Percentiles rank a stretch among this genome's conserved stretches.
Evolutionary conservation across 2,113 vertebrate genomes (phyloP).

Genomic region (Ceyx cyanopectus): DNA sequence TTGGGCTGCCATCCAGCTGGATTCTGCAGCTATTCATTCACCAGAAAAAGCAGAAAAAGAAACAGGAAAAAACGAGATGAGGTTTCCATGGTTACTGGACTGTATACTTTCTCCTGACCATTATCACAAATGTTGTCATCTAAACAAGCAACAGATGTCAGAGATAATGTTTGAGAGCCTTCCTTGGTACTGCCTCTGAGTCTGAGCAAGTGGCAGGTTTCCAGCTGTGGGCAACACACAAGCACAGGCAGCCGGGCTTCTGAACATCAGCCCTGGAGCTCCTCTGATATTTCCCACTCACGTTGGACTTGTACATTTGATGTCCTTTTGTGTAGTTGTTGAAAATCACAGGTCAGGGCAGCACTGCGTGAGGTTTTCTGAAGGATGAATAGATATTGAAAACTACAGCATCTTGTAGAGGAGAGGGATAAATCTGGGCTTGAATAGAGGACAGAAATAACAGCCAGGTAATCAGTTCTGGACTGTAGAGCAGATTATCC

Average conservation of each 20-base stretch:
- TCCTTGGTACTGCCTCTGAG: background rate
- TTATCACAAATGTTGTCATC: constrained; percentile 51
- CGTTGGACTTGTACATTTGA: background rate
- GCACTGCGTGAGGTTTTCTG: background rate
- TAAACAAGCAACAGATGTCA: constrained; percentile 73
- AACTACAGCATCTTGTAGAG: background rate
- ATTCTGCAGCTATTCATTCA: constrained; percentile 33
- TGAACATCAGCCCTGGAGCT: background rate
- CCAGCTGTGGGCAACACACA: background rate
- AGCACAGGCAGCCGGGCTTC: background rate
- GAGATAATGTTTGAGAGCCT: background rate
- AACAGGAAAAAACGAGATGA: constrained; percentile 61
- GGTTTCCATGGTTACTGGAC: constrained; percentile 70
- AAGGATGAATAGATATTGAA: background rate
- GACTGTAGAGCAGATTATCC: background rate
- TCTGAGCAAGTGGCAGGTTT: background rate
- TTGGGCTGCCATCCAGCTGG: constrained; percentile 45
- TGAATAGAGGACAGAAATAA: background rate
- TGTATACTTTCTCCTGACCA: constrained; percentile 67
- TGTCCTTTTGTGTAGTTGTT: background rate
- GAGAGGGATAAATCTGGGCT: background rate
- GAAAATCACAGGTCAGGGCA: background rate
- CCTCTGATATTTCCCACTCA: background rate
- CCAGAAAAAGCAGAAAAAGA: constrained; percentile 48
- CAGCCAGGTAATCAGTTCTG: background rate